Evolutionary conservation across 2,113 vertebrate genomes (phyloP).

Genomic region (Ceyx cyanopectus): DNA sequence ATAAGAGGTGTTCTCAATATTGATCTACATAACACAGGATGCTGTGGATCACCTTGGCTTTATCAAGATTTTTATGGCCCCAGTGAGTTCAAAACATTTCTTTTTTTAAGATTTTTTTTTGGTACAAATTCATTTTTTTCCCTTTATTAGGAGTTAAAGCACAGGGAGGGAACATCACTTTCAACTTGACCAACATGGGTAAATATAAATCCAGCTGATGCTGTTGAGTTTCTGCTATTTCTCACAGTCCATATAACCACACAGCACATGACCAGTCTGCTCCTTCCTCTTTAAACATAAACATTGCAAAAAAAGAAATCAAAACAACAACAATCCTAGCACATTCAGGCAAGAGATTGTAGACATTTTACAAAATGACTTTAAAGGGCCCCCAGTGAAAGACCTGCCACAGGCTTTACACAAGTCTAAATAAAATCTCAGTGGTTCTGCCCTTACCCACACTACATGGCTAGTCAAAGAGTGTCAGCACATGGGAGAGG

Average conservation of each 20-base stretch:
- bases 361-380: background rate
- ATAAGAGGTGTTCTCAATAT: accelerated
- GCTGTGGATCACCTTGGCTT: background rate
- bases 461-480: background rate
- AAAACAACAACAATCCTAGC: background rate
- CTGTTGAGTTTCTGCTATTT: background rate
- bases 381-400: background rate
- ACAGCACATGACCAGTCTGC: background rate
- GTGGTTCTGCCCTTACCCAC: background rate
- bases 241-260: background rate
- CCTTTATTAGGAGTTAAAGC: background rate
- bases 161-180: background rate
- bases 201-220: background rate
- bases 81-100: background rate
- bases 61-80: background rate
- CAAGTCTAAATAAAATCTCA: slow-evolving; percentile 11
- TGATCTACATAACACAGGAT: background rate
- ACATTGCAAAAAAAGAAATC: background rate
- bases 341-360: background rate
- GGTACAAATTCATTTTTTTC: background rate
- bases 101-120: background rate
- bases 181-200: background rate
- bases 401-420: background rate
- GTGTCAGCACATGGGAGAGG: background rate
- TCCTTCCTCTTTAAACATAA: background rate